phyloP scores from a whole-genome alignment of 1,140 invertebrate genomes.

The Heliothis virescens region DNA sequence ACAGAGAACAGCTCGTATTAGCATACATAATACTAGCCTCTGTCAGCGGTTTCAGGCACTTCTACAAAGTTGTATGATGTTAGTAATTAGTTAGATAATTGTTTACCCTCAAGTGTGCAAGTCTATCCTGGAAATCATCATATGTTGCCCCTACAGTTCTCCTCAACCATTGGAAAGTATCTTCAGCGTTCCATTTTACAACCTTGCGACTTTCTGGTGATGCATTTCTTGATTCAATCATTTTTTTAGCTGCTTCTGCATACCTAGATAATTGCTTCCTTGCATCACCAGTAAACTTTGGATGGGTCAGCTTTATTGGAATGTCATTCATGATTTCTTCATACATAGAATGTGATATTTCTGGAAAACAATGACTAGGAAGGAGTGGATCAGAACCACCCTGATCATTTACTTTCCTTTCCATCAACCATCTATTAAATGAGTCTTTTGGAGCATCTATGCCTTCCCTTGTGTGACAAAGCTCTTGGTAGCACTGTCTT shows the following conservation, averaged over 20 bases:
- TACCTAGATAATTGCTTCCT: slow-evolving; percentile 98
- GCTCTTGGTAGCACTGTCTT: slow-evolving; percentile 96
- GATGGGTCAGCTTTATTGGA: slow-evolving; percentile 97
- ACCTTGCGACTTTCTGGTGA: slow-evolving; percentile 98
- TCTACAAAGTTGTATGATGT: no score
- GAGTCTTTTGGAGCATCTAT: slow-evolving; percentile 98
- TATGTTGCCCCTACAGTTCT: slow-evolving; percentile 97
- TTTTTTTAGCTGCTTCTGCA: slow-evolving; percentile 98
- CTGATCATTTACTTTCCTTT: slow-evolving; percentile 96
- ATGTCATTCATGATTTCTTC: slow-evolving; percentile 99
- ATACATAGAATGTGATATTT: slow-evolving; percentile 98
- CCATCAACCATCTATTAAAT: slow-evolving; percentile 98
- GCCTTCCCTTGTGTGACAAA: slow-evolving; percentile 96
- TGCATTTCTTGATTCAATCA: slow-evolving; percentile 97
- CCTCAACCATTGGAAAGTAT: slow-evolving; percentile 98
- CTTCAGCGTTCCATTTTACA: slow-evolving; percentile 99
- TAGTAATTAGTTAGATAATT: not conserved
- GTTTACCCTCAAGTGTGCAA: slow-evolving; percentile 89
- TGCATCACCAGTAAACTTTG: slow-evolving; percentile 98
- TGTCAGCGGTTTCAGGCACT: no score
- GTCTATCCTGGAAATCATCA: slow-evolving; percentile 96
- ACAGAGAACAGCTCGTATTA: no score
- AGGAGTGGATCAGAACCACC: slow-evolving; percentile 94
- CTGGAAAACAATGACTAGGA: slow-evolving; percentile 96
- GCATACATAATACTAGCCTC: no score